These are phyloP conservation scores for Cinara cedri DNA, from an alignment of 2,888 invertebrate genomes.

Conservation along the genomic window DNA sequence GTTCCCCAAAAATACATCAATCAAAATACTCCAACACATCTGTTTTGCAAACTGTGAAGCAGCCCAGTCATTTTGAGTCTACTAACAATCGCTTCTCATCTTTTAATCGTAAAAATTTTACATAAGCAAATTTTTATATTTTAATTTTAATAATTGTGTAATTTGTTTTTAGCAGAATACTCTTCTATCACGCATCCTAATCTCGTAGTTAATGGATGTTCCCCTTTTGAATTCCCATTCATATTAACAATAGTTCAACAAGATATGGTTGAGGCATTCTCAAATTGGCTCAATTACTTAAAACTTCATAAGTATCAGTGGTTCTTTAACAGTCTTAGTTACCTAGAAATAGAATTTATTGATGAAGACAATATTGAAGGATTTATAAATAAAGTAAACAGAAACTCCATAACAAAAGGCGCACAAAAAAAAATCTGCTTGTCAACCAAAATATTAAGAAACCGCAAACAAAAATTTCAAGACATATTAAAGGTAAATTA, in stretches of 20 bases:
- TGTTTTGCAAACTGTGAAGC: background rate
- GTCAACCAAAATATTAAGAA: conserved; percentile 14
- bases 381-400: conserved; percentile 41
- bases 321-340: conserved; percentile 36
- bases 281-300: conserved; percentile 38
- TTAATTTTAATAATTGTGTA: background rate
- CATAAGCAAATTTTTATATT: background rate
- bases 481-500: conserved; percentile 23
- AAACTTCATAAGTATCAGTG: conserved; percentile 53
- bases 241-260: conserved; percentile 24
- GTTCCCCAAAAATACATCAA: background rate
- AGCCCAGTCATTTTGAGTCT: background rate
- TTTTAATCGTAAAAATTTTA: conserved; percentile 11
- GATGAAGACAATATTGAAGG: conserved; percentile 43
- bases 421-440: conserved; percentile 44
- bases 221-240: background rate
- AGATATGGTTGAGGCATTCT: conserved; percentile 25
- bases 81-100: background rate
- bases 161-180: background rate
- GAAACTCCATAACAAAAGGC: conserved; percentile 29
- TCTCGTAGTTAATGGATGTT: background rate
- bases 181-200: background rate
- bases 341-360: conserved; percentile 38
- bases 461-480: conserved; percentile 18
- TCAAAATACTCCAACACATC: background rate